These are phyloP conservation scores for Phocoena phocoena DNA, from an alignment of 2,113 vertebrate species.

Conservation along the genomic window DNA sequence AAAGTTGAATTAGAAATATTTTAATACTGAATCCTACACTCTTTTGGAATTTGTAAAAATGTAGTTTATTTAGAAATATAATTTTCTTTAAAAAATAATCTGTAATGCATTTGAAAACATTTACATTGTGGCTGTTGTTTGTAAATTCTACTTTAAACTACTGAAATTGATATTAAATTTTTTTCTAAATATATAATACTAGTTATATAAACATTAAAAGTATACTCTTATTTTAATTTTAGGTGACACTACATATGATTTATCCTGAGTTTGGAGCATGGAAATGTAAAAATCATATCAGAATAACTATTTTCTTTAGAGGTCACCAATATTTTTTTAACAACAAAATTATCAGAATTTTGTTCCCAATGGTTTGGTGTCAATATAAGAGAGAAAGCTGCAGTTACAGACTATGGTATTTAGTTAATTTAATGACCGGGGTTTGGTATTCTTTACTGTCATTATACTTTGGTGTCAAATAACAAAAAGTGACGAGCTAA, in stretches of 20 bases:
- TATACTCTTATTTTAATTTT: not conserved
- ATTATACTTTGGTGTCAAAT: not conserved
- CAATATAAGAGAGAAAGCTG: not conserved
- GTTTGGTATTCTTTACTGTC: not conserved
- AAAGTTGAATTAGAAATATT: not conserved
- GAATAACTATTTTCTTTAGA: not conserved
- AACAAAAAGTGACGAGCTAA: not conserved
- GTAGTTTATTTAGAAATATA: not conserved
- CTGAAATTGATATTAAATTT: not conserved
- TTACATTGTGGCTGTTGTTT: not conserved
- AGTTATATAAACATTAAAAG: not conserved
- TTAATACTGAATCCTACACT: not conserved
- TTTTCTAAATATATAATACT: not conserved
- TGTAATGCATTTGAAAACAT: not conserved
- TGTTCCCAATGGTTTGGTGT: not conserved
- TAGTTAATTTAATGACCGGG: not conserved
- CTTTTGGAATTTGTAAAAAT: not conserved
- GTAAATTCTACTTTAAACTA: constrained; percentile 43
- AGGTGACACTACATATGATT: not conserved
- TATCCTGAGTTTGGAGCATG: not conserved
- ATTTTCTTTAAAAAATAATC: constrained; percentile 23
- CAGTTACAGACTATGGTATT: not conserved
- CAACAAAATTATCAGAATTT: not conserved
- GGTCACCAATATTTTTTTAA: not conserved
- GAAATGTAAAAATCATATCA: not conserved